Evolutionary conservation across 2,113 vertebrate species (phyloP).

Genomic region (cattle (Bos taurus)): DNA sequence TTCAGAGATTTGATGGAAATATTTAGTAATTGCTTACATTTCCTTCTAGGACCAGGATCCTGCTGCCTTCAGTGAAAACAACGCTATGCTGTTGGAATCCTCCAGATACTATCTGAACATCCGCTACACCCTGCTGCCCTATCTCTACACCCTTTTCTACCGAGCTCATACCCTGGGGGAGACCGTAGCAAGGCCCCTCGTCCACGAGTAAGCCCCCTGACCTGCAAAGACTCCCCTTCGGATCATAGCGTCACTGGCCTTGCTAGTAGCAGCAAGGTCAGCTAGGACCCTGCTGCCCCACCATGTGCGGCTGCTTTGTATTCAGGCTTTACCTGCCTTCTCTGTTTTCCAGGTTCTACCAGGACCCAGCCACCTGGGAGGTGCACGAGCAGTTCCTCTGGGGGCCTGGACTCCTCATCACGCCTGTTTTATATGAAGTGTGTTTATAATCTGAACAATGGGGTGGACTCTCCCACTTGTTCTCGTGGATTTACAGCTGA

Average conservation of each 20-base stretch:
- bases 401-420: conserved; percentile 94
- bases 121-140: conserved; percentile 93
- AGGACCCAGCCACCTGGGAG: conserved; percentile 86
- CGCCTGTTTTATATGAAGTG: conserved; percentile 84
- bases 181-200: conserved; percentile 89
- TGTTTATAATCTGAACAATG: background rate
- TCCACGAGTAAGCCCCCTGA: conserved; percentile 91
- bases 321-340: background rate
- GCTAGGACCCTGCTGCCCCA: background rate
- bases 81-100: conserved; percentile 82
- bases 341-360: conserved; percentile 61
- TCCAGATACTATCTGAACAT: conserved; percentile 91
- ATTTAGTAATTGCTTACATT: background rate
- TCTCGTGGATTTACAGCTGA: background rate
- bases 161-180: conserved; percentile 88
- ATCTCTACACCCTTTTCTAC: conserved; percentile 96
- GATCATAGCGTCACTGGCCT: background rate
- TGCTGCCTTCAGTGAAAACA: conserved; percentile 81
- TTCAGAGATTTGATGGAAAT: background rate
- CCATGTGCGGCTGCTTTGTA: accelerated
- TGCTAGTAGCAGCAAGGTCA: background rate
- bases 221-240: background rate
- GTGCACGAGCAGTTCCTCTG: conserved; percentile 91
- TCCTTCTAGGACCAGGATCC: conserved; percentile 90
- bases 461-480: background rate